phyloP scores from a whole-genome alignment of 1,140 invertebrate genomes.

The Pomacea maculata region DNA sequence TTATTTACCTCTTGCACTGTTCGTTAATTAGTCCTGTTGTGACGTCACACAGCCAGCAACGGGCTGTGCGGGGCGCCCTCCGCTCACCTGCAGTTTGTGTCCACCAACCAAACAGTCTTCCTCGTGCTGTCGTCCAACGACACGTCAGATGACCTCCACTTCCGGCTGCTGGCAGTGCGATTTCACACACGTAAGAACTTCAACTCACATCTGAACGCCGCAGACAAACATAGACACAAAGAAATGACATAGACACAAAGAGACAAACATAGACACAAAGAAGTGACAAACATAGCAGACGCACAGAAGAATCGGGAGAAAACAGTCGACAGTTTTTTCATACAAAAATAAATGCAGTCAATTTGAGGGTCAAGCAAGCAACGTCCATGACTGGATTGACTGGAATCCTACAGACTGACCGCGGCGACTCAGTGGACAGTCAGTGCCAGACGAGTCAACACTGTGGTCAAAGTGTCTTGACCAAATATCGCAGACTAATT shows the following conservation, averaged over 20 bases:
- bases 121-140: neutral
- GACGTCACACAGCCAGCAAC: neutral
- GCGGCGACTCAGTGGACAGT: neutral
- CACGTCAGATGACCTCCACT: neutral
- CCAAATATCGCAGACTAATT: too few species aligned
- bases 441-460: neutral
- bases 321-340: too few species aligned
- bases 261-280: too few species aligned
- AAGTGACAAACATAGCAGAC: too few species aligned
- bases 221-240: too few species aligned
- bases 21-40: neutral
- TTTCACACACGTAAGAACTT: slow-evolving; percentile 2
- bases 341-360: neutral
- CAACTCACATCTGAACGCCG: neutral
- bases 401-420: too few species aligned
- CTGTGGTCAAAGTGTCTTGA: too few species aligned
- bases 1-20: neutral
- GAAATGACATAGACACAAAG: too few species aligned
- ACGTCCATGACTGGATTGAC: neutral
- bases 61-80: neutral
- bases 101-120: neutral
- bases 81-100: neutral
- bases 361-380: neutral
- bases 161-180: slow-evolving; percentile 2
- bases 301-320: too few species aligned